A percentile compares a stretch with the other conserved stretches of the same genome.
phyloP scores from a whole-genome alignment of 2,113 vertebrate genomes.

The Eclectus roratus region DNA sequence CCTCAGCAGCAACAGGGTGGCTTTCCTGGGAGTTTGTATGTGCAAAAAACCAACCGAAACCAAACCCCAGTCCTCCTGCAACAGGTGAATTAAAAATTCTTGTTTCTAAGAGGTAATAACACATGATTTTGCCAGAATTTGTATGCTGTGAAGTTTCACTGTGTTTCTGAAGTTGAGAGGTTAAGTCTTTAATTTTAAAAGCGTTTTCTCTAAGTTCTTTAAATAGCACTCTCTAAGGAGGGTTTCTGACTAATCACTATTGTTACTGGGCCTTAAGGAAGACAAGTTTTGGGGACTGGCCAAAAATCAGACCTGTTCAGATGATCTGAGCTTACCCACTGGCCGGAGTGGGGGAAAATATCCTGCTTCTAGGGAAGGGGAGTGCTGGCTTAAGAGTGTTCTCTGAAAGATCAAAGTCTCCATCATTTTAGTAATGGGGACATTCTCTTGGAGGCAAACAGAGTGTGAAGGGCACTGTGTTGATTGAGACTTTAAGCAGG shows the following conservation, averaged over 20 bases:
- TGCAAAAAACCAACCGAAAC: neutral
- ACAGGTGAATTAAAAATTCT: neutral
- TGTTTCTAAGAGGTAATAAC: neutral
- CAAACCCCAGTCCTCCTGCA: neutral
- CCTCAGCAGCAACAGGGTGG: neutral
- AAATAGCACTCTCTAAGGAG: neutral
- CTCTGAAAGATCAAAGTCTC: neutral
- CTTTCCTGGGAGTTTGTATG: neutral
- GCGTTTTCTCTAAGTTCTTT: neutral
- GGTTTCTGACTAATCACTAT: neutral
- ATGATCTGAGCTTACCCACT: neutral
- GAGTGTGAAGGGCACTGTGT: neutral
- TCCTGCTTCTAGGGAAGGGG: neutral
- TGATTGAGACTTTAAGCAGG: neutral
- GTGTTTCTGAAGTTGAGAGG: neutral
- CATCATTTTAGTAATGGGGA: neutral
- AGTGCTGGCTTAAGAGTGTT: neutral
- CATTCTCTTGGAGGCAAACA: neutral
- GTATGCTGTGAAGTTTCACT: neutral
- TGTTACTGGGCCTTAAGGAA: neutral
- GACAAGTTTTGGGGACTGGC: neutral
- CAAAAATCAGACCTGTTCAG: neutral
- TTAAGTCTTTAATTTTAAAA: neutral
- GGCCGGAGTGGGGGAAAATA: neutral
- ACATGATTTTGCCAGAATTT: neutral